Evolutionary conservation across 2,113 vertebrate genomes (phyloP).

Genomic region (Ceratotherium simum): DNA sequence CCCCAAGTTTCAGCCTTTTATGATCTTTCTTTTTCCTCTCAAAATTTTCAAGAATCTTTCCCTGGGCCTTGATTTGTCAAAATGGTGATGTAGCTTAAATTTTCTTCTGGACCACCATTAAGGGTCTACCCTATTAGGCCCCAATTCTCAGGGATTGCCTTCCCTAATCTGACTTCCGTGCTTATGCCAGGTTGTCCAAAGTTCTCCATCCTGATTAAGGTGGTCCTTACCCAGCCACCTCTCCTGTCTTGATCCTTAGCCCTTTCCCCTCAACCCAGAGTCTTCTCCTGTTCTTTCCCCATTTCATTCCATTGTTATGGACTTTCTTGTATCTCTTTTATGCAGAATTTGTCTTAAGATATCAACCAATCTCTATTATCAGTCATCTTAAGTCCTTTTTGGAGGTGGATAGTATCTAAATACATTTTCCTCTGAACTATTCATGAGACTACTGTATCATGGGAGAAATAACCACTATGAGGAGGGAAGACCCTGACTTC

Average conservation of each 20-base stretch:
- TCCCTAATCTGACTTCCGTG: background rate
- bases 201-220: background rate
- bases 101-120: background rate
- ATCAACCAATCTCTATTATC: background rate
- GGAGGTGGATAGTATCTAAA: background rate
- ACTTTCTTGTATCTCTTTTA: background rate
- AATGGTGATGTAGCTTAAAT: background rate
- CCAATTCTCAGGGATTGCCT: background rate
- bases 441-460: background rate
- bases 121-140: background rate
- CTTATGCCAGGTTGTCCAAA: background rate
- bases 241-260: background rate
- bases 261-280: background rate
- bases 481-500: background rate
- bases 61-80: conserved; percentile 36
- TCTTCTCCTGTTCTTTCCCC: background rate
- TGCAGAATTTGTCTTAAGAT: background rate
- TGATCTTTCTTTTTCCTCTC: background rate
- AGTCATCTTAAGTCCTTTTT: background rate
- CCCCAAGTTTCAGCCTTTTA: background rate
- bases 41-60: background rate
- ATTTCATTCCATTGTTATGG: background rate
- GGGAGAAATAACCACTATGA: background rate
- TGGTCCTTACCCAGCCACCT: background rate
- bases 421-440: background rate